phyloP scores from a whole-genome alignment of 35 echinoderm and acorn worm genomes.

The Stichopus chloronotus region DNA sequence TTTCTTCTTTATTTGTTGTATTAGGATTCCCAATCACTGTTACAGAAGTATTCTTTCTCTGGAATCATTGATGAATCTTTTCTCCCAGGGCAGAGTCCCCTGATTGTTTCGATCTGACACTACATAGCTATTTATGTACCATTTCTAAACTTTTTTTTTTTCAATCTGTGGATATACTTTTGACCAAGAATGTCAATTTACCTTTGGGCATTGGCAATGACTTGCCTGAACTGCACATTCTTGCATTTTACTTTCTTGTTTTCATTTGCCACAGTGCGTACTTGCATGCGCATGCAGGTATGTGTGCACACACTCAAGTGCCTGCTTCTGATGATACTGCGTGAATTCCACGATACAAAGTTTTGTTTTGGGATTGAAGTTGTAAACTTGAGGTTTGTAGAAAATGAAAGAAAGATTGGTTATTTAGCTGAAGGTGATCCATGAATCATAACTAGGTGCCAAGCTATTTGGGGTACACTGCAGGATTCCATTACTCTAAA shows the following conservation, averaged over 20 bases:
- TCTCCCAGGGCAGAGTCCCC: slow-evolving; percentile 20
- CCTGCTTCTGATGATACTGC: too few species aligned
- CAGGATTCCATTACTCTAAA: too few species aligned
- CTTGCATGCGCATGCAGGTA: too few species aligned
- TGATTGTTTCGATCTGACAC: slow-evolving; percentile 29
- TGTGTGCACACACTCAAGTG: too few species aligned
- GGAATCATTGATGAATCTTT: neutral
- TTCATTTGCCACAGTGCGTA: neutral
- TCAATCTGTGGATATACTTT: neutral
- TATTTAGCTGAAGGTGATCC: slow-evolving; percentile 11
- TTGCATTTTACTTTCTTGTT: neutral
- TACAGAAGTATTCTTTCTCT: too few species aligned
- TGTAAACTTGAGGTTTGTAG: neutral
- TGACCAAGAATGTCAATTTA: neutral
- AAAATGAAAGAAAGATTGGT: slow-evolving; percentile 4
- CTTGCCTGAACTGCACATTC: too few species aligned
- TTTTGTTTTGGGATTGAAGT: neutral
- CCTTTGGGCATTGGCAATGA: slow-evolving; percentile 3
- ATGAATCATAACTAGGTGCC: slow-evolving; percentile 32
- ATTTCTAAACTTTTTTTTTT: neutral
- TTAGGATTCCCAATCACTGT: too few species aligned
- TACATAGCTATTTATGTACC: neutral
- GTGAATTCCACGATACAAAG: neutral
- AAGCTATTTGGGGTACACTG: neutral
- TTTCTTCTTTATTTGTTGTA: too few species aligned